Conservation (phyloP, 1,140 invertebrate genomes). For the Theocolax elegans region DNA sequence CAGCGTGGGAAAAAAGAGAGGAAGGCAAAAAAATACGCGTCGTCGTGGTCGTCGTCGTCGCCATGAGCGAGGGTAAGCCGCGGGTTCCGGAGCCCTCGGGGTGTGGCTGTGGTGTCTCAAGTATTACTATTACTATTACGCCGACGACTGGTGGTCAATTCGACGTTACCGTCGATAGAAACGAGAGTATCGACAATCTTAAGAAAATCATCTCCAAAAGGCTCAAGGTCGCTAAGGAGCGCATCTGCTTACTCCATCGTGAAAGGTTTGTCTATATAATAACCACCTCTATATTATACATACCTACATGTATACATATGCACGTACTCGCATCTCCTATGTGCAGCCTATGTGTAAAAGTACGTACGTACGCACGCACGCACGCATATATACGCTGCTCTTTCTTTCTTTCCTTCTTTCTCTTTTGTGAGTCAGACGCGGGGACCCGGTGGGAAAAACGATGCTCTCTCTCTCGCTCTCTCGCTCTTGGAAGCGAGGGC, state of each 20-base stretch:
- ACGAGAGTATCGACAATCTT: conserved; percentile 85
- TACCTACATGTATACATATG: not conserved
- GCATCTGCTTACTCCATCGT: conserved; percentile 89
- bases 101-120: conserved; percentile 69
- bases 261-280: too few relatives aligned
- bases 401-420: too few relatives aligned
- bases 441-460: not conserved
- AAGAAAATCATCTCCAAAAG: conserved; percentile 93
- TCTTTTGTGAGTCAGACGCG: too few relatives aligned
- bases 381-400: not conserved
- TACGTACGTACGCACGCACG: not conserved
- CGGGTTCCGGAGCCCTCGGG: conserved; percentile 53
- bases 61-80: conserved; percentile 29
- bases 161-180: conserved; percentile 80
- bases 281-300: not conserved
- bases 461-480: not conserved
- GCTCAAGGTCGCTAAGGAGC: conserved; percentile 90
- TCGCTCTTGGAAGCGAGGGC: not conserved
- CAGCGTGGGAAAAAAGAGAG: not conserved
- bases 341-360: not conserved
- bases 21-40: too few relatives aligned
- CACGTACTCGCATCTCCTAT: too few relatives aligned
- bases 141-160: conserved; percentile 93
- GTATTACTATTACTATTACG: conserved; percentile 83
- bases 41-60: not conserved